phyloP scores from a whole-genome alignment of 1,140 invertebrate species.

The Caenorhabditis latens region DNA sequence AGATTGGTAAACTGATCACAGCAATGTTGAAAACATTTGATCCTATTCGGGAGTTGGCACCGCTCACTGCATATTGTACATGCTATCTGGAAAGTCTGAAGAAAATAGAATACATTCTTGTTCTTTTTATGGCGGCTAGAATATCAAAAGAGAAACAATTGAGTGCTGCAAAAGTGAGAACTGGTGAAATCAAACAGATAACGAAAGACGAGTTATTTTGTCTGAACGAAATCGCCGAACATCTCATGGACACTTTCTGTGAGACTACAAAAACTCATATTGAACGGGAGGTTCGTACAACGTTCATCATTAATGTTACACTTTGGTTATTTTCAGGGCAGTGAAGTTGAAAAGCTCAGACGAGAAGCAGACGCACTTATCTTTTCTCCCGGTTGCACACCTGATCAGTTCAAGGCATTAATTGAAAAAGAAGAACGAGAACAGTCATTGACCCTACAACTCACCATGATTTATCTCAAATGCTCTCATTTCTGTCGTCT shows the following conservation, averaged over 20 bases:
- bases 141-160: constrained; percentile 29
- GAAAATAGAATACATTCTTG: constrained; percentile 3
- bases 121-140: constrained; percentile 30
- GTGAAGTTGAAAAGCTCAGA: neutral
- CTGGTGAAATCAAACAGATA: neutral
- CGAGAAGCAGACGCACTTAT: neutral
- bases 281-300: neutral
- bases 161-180: neutral
- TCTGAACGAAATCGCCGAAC: constrained; percentile 15
- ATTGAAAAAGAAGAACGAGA: constrained; percentile 26
- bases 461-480: constrained; percentile 10
- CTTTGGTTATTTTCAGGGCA: neutral
- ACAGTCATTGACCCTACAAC: constrained; percentile 4
- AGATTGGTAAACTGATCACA: neutral
- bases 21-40: constrained; percentile 31
- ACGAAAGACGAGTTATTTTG: neutral
- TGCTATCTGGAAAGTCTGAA: constrained; percentile 12
- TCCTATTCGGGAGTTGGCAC: neutral
- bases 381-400: neutral
- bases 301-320: neutral
- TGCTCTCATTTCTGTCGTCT: constrained; percentile 36
- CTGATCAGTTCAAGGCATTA: constrained; percentile 4
- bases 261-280: constrained; percentile 25
- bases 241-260: constrained; percentile 16
- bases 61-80: neutral